Base-by-base conservation (phyloP, 1,140 invertebrate species). In the Eupristina koningsbergeri region DNA sequence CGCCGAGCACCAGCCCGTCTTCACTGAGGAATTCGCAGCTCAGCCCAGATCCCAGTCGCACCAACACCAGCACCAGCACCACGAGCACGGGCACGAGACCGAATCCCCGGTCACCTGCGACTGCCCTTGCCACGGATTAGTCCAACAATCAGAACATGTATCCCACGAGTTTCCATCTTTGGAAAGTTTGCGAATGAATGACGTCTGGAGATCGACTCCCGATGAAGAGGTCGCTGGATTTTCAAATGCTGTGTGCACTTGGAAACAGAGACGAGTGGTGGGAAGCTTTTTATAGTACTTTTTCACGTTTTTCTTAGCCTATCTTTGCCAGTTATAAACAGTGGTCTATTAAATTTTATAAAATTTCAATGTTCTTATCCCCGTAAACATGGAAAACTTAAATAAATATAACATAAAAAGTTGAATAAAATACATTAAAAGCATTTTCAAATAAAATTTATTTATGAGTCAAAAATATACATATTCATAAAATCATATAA, bases 51-150 rank as follows among this genome's bases (percentile, higher is more conserved):
- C 19, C 1, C 69, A 3, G 22, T n/a, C n/a, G n/a, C 53, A 17
- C 0, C 69, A 41, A 1, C 69, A 39, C 1, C 69, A 3, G 22
- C 41, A 81, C 50, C 64, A 53, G 15, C 77, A 53, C 9, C 77
- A 17, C 26, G 53, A 22, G 17, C n/a, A 50, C 41, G 11, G 41
- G 6, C 41, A 45, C 41, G 41, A 45, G 78, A 74, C n/a, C 17
- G 6, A 31, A 3, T 67, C 61, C 22, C n/a, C n/a, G n/a, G 41
- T 26, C 39, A 36, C 61, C 11, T 90, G 89, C 86, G 88, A 90
- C 17, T 90, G 89, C 80, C 79, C 86, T n/a, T 89, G 91, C 69
- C 87, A 89, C 61, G 80, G 84, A 7, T 22, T 75, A 15, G 83
- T 63, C 0, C 29, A 64, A 8, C 7, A 45, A 26, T 26, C 41